A percentile compares a stretch with the other conserved stretches of the same genome.
These are phyloP conservation scores for Heliconius cydno DNA, from an alignment of 2,888 invertebrate species.

Conservation along the genomic window DNA sequence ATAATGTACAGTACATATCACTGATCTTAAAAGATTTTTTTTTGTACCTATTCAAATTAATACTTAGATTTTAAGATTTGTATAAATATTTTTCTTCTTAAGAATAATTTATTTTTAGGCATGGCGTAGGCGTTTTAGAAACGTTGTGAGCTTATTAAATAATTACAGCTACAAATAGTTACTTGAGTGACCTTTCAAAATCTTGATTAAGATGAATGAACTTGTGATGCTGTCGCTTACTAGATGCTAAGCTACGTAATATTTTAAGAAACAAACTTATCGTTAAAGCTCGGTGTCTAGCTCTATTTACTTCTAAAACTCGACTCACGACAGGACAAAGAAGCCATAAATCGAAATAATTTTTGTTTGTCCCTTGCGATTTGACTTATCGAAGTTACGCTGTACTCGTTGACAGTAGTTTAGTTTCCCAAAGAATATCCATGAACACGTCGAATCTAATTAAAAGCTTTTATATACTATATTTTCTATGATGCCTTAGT, in stretches of 20 bases:
- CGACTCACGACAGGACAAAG: constrained; percentile 16
- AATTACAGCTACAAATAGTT: background rate
- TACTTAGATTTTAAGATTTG: background rate
- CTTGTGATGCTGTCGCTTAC: background rate
- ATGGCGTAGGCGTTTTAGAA: background rate
- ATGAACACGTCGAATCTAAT: constrained; percentile 1
- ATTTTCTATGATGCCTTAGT: constrained; percentile 16
- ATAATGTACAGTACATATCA: background rate
- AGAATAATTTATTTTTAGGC: background rate
- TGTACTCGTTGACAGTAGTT: constrained; percentile 6
- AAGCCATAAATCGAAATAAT: constrained; percentile 24
- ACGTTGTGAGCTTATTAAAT: background rate
- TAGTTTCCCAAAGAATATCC: background rate
- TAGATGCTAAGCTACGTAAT: constrained; percentile 2
- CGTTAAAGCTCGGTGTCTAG: background rate
- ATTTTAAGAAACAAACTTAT: constrained; percentile 10
- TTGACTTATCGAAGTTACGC: constrained; percentile 18
- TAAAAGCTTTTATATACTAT: constrained; percentile 12
- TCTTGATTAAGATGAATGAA: background rate
- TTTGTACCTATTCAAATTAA: background rate
- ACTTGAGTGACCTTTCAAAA: too few relatives aligned
- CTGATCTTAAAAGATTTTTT: background rate
- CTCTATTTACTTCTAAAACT: constrained; percentile 22
- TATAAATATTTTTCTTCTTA: background rate
- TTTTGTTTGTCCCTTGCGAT: constrained; percentile 25